phyloP scores from a whole-genome alignment of 2,113 vertebrate species.

The Eonycteris spelaea region DNA sequence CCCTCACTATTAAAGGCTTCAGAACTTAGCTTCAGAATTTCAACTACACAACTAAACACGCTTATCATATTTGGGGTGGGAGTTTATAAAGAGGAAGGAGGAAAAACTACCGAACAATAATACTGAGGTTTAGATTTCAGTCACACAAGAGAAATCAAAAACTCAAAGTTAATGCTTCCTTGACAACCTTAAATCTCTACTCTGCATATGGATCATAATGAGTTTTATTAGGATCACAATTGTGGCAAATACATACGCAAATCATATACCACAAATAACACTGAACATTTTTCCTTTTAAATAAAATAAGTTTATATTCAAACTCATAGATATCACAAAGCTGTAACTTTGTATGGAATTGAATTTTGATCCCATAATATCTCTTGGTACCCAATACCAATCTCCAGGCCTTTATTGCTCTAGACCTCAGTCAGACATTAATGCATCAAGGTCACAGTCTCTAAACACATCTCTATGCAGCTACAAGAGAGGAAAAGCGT shows the following conservation, averaged over 20 bases:
- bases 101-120: background rate
- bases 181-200: conserved; percentile 22
- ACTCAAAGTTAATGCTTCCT: background rate
- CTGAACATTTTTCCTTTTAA: background rate
- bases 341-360: background rate
- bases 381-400: background rate
- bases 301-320: background rate
- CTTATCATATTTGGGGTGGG: background rate
- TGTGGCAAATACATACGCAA: background rate
- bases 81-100: background rate
- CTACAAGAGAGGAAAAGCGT: background rate
- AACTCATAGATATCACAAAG: background rate
- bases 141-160: conserved; percentile 34
- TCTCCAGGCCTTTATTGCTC: background rate
- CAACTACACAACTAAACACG: background rate
- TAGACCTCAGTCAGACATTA: background rate
- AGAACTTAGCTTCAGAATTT: background rate
- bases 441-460: background rate
- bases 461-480: background rate
- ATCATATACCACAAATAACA: background rate
- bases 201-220: background rate
- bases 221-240: background rate
- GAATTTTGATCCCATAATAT: background rate
- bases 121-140: background rate
- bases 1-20: background rate